These are phyloP conservation scores for Nothura maculosa DNA, from an alignment of 2,797 vertebrate species.

Conservation along the genomic window DNA sequence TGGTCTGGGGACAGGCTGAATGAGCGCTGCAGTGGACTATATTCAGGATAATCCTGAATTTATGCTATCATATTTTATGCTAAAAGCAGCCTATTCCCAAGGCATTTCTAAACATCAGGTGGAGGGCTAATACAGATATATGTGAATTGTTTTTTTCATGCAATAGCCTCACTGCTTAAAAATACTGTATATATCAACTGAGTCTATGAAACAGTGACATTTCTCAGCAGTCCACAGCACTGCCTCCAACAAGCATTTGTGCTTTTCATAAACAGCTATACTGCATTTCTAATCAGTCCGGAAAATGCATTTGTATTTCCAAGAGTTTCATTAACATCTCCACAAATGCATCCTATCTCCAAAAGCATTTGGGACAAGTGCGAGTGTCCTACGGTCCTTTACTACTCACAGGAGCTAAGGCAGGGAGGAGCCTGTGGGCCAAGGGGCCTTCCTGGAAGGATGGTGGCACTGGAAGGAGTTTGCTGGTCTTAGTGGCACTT, in stretches of 20 bases:
- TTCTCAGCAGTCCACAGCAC: background rate
- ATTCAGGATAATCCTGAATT: background rate
- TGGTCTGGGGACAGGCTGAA: background rate
- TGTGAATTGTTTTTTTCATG: background rate
- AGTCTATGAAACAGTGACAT: background rate
- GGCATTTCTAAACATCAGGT: background rate
- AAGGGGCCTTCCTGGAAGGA: background rate
- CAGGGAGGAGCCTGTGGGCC: fast-evolving
- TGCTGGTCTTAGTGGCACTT: background rate
- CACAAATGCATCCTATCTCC: background rate
- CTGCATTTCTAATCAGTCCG: constrained; percentile 52
- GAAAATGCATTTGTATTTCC: background rate
- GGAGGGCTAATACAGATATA: background rate
- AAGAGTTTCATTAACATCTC: constrained; percentile 29
- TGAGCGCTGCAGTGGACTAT: background rate
- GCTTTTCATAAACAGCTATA: background rate
- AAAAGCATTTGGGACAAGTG: background rate
- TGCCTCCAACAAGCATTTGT: background rate
- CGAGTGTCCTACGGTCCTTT: background rate
- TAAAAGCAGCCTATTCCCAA: background rate
- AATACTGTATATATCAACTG: background rate
- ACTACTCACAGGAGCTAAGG: background rate
- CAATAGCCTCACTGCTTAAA: background rate
- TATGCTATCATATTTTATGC: background rate
- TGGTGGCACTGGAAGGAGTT: background rate